Evolutionary conservation across 2,888 invertebrate genomes (phyloP).

Genomic region (Stenchaetothrips biformis): DNA sequence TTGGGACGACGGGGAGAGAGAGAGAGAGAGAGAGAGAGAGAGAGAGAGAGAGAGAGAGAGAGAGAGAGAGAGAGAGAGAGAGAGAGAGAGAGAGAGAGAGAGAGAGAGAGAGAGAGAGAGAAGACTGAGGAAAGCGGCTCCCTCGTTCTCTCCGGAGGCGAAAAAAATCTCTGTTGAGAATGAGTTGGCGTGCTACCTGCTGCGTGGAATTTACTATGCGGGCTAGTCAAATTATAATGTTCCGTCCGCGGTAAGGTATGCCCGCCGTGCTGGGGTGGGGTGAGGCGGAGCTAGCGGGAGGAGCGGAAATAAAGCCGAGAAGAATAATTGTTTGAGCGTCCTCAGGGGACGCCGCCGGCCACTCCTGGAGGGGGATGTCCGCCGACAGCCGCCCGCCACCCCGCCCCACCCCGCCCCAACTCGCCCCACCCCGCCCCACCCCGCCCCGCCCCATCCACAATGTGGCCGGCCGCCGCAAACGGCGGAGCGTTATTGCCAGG

Average conservation of each 20-base stretch:
- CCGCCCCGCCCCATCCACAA: neutral
- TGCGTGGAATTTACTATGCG: slow-evolving; percentile 2
- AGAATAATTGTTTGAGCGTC: slow-evolving; percentile 23
- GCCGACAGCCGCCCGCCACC: neutral
- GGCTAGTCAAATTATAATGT: slow-evolving; percentile 21
- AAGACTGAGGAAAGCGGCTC: too few relatives aligned
- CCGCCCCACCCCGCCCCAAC: neutral
- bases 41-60: too few relatives aligned
- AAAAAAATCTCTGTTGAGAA: slow-evolving; percentile 3
- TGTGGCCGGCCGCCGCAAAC: too few relatives aligned
- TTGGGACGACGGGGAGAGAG: too few relatives aligned
- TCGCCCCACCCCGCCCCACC: neutral
- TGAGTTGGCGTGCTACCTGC: slow-evolving; percentile 10
- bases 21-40: too few relatives aligned
- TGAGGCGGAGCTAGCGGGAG: neutral
- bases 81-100: too few relatives aligned
- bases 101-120: too few relatives aligned
- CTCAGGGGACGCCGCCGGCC: neutral
- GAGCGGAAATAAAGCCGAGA: neutral
- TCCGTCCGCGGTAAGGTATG: slow-evolving; percentile 8
- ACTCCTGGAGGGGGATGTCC: neutral
- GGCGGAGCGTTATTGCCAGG: too few relatives aligned
- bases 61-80: too few relatives aligned
- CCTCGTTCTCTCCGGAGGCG: neutral
- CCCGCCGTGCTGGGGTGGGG: neutral